Percentiles rank a stretch among this genome's conserved stretches.
Conservation (phyloP, 2,797 vertebrate genomes). For the Micromesistius poutassou region DNA sequence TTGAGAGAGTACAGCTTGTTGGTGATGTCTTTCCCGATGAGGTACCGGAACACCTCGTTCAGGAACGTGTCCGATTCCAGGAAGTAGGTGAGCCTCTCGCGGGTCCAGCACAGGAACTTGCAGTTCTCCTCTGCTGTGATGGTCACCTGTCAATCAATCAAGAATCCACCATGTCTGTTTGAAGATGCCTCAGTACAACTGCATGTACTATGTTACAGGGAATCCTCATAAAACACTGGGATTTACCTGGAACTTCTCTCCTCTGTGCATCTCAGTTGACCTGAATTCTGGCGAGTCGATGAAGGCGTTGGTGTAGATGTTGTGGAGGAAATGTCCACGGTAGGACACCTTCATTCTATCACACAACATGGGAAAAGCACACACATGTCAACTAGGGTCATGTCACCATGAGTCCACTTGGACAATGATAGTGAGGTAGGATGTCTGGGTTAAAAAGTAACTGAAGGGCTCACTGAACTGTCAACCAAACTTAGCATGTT, state of each 20-base stretch:
- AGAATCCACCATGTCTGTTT: neutral
- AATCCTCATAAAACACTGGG: neutral
- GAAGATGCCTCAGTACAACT: neutral
- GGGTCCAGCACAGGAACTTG: slow-evolving; percentile 92
- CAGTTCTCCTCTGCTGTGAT: slow-evolving; percentile 93
- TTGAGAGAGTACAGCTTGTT: slow-evolving; percentile 98
- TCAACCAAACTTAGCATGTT: neutral
- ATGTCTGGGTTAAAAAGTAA: slow-evolving; percentile 8
- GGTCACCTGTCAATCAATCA: slow-evolving; percentile 77
- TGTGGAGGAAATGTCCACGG: slow-evolving; percentile 95
- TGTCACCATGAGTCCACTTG: neutral
- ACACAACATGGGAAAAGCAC: neutral
- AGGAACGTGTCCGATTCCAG: slow-evolving; percentile 93
- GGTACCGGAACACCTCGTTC: slow-evolving; percentile 93
- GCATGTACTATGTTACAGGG: neutral
- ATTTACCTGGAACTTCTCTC: slow-evolving; percentile 95
- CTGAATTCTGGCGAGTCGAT: slow-evolving; percentile 98
- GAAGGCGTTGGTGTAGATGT: slow-evolving; percentile 96
- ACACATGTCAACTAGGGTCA: neutral
- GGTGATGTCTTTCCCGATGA: slow-evolving; percentile 98
- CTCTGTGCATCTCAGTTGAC: slow-evolving; percentile 92
- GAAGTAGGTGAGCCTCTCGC: slow-evolving; percentile 93
- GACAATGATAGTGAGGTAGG: neutral
- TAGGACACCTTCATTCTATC: slow-evolving; percentile 99
- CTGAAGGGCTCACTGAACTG: neutral